phyloP scores from a whole-genome alignment of 1,140 invertebrate species.

The Lepidostoma basale region DNA sequence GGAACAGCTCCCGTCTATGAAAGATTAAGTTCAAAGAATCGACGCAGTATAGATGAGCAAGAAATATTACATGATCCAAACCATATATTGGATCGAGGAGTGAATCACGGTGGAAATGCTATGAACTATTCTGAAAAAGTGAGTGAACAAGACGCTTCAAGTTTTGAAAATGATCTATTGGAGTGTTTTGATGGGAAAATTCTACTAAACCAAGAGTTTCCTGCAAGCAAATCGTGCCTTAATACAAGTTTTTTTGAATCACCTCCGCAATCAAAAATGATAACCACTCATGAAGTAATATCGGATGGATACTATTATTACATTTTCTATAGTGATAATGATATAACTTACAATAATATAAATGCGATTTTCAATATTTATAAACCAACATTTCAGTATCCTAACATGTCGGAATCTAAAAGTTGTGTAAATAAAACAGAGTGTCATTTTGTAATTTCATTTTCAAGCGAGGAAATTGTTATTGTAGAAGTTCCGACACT shows the following conservation, averaged over 20 bases:
- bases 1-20: neutral
- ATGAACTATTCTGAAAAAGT: constrained; percentile 62
- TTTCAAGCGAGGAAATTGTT: constrained; percentile 75
- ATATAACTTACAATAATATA: constrained; percentile 76
- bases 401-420: constrained; percentile 70
- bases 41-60: constrained; percentile 8
- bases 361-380: constrained; percentile 83
- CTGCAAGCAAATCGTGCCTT: constrained; percentile 68
- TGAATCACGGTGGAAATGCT: constrained; percentile 75
- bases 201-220: constrained; percentile 70
- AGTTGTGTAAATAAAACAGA: constrained; percentile 76
- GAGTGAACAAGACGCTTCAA: constrained; percentile 70
- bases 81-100: constrained; percentile 71
- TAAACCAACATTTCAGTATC: constrained; percentile 79
- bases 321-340: constrained; percentile 86
- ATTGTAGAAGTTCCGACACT: constrained; percentile 81
- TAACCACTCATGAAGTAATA: constrained; percentile 69
- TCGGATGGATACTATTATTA: constrained; percentile 84
- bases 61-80: constrained; percentile 61
- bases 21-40: neutral
- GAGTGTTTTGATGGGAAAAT: constrained; percentile 77
- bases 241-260: constrained; percentile 71
- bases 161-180: constrained; percentile 77
- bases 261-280: constrained; percentile 65
- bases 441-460: constrained; percentile 72